Evolutionary conservation across 1,140 invertebrate genomes (phyloP).

Genomic region (Sycophaga agraensis): DNA sequence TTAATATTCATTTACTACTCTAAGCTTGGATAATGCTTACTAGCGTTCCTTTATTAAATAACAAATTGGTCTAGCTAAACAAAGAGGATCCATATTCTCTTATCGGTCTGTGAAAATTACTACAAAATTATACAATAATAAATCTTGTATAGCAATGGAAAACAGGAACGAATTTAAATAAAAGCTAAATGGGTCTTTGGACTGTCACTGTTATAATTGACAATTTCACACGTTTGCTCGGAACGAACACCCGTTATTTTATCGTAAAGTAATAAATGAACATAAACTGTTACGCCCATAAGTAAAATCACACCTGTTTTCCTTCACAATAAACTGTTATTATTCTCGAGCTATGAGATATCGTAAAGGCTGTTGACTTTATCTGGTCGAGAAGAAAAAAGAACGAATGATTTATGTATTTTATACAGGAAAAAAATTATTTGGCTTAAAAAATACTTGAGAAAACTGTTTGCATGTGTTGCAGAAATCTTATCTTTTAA

Average conservation of each 20-base stretch:
- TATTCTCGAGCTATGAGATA: constrained; percentile 15
- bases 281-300: constrained; percentile 16
- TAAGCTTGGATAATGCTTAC: constrained; percentile 28
- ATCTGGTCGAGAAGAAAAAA: constrained; percentile 14
- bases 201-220: constrained; percentile 25
- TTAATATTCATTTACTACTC: constrained; percentile 20
- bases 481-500: constrained; percentile 24
- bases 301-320: constrained; percentile 27
- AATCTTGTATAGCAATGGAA: constrained; percentile 24
- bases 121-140: constrained; percentile 24
- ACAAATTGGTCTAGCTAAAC: constrained; percentile 49
- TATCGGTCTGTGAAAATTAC: constrained; percentile 26
- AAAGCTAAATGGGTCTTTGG: constrained; percentile 20
- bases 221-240: constrained; percentile 19
- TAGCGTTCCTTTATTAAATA: constrained; percentile 35
- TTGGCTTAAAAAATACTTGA: constrained; percentile 33
- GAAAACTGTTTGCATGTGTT: constrained; percentile 27
- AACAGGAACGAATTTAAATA: constrained; percentile 25
- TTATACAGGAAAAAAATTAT: constrained; percentile 31
- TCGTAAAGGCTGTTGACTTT: background rate
- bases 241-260: background rate
- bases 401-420: constrained; percentile 14
- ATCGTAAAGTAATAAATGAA: constrained; percentile 9
- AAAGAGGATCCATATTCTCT: constrained; percentile 31
- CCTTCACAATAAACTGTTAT: constrained; percentile 16